Conservation (phyloP, 2,797 vertebrate genomes). For the Pygocentrus nattereri region DNA sequence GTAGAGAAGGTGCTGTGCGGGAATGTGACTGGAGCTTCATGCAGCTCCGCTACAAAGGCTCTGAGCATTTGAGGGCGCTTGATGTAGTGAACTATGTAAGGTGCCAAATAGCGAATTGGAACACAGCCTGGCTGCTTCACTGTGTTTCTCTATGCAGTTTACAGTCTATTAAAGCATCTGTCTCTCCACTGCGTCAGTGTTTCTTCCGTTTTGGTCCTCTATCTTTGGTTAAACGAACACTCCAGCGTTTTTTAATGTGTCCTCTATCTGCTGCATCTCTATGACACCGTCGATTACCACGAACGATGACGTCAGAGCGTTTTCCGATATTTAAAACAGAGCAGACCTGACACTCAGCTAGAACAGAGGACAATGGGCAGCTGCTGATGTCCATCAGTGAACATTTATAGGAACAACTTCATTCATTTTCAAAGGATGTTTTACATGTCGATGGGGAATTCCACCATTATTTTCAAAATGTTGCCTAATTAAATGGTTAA, state of each 20-base stretch:
- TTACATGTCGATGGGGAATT: too few species aligned
- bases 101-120: not conserved
- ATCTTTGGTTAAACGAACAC: not conserved
- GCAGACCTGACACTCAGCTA: too few species aligned
- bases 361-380: not conserved
- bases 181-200: not conserved
- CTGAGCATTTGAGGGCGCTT: not conserved
- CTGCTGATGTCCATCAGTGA: not conserved
- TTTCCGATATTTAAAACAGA: too few species aligned
- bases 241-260: not conserved
- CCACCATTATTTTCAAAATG: too few species aligned
- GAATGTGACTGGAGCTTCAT: not conserved
- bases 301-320: too few species aligned
- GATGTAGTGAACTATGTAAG: not conserved
- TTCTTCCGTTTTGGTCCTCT: not conserved
- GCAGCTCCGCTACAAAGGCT: constrained; percentile 1
- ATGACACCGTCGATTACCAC: not conserved
- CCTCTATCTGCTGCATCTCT: not conserved
- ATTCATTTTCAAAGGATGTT: too few species aligned
- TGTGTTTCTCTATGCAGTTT: too few species aligned
- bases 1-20: not conserved
- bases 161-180: too few species aligned
- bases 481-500: too few species aligned
- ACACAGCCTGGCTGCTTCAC: not conserved
- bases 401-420: too few species aligned